A percentile compares a stretch with the other conserved stretches of the same genome.
phyloP scores from a whole-genome alignment of 2,888 invertebrate species.

The Stictocephala bisonia region DNA sequence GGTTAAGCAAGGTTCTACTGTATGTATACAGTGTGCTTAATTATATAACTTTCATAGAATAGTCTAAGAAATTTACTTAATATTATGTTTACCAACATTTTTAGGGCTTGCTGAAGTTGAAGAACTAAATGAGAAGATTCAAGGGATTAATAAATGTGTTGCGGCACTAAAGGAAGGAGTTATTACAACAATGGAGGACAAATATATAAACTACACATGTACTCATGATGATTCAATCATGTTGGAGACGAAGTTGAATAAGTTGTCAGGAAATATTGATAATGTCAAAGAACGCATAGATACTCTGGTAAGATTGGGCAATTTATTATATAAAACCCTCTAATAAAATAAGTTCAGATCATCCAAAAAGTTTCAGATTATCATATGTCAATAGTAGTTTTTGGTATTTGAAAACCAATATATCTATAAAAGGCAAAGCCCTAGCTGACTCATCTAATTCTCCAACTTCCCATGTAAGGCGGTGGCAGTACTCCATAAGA shows the following conservation, averaged over 20 bases:
- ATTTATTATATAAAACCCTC: not conserved
- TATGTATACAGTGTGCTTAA: too few relatives aligned
- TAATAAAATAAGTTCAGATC: not conserved
- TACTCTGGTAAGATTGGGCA: not conserved
- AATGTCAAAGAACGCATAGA: slow-evolving; percentile 23
- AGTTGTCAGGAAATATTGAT: not conserved
- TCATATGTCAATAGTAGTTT: too few relatives aligned
- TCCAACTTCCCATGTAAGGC: too few relatives aligned
- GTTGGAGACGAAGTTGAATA: not conserved
- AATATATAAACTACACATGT: slow-evolving; percentile 68
- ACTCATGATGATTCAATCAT: not conserved
- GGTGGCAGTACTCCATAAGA: too few relatives aligned
- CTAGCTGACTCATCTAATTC: too few relatives aligned
- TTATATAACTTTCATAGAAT: too few relatives aligned
- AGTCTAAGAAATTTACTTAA: too few relatives aligned
- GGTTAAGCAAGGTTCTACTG: too few relatives aligned
- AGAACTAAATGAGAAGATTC: slow-evolving; percentile 71
- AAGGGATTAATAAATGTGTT: slow-evolving; percentile 70
- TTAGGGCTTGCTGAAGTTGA: slow-evolving; percentile 67
- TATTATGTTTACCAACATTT: too few relatives aligned
- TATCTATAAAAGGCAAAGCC: too few relatives aligned
- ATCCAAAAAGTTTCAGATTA: too few relatives aligned
- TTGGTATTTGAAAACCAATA: too few relatives aligned
- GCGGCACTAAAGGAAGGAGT: slow-evolving; percentile 72
- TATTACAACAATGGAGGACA: slow-evolving; percentile 69